Base-by-base conservation (phyloP, 2,113 vertebrate genomes). In the Neodontobutis hainanensis region DNA sequence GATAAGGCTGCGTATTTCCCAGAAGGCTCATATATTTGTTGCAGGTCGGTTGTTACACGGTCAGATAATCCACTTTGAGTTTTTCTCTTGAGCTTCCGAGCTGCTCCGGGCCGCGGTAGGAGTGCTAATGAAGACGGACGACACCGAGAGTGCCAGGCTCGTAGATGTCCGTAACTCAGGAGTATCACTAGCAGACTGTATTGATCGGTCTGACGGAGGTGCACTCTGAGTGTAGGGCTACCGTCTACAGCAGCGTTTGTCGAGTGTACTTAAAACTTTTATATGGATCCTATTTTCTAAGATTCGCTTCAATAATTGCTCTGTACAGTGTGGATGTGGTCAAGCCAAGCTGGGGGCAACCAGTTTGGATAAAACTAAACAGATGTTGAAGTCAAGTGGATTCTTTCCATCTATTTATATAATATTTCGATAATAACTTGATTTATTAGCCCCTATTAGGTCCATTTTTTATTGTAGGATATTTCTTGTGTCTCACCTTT, bases 41-140 rank as follows among this genome's bases (percentile, higher is more conserved):
- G 32, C 67, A 11, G 40, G 36, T 34, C 61, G 32, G 65, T 68
- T 65, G 43, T 76, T 67, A 52, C 46, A 61, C 1, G 77, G 45
- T 59, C 59, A 72, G 56, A 51, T 80, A 85, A 87, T 81, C 72
- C 78, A 72, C 77, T 80, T 84, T 78, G 16, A 71, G 71, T 64
- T 73, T 38, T 27, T 38, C 68, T 76, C 50, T 48, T 0, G 73
- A 60, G 78, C 75, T 5, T 4, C 66, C 3, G 55, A 10, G 0
- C 42, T 46, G 0, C 69, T 68, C 44, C 16, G 62, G 72, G 65
- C 35, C 11, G 0, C 0, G 4, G 57, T 58, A 49, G 63, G 59
- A 65, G 64, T 64, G n/a, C 50, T 81, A 70, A 88, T 88, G 82
- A 82, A 85, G 78, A 85, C 58, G 1, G 61, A 81, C 15, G 75